Conservation (phyloP, 2,113 vertebrate genomes). For the Pelecanus crispus region DNA sequence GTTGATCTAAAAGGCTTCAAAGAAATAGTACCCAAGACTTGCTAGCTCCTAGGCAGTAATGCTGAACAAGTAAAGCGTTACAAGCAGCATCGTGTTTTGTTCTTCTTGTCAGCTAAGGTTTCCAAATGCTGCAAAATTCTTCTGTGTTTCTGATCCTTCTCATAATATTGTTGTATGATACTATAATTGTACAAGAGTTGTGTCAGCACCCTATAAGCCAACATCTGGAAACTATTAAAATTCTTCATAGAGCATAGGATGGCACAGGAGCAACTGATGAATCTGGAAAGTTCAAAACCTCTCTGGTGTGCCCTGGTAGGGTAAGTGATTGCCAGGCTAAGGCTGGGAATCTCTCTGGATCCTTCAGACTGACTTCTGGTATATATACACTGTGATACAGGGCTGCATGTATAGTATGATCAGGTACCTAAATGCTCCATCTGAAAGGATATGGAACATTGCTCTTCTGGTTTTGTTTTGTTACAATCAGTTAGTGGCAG, state of each 20-base stretch:
- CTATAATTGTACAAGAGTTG: neutral
- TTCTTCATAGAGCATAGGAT: neutral
- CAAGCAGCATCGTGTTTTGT: neutral
- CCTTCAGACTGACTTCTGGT: neutral
- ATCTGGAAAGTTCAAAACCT: neutral
- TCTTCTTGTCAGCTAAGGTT: neutral
- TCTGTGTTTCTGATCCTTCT: neutral
- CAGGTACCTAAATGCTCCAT: neutral
- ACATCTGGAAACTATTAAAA: neutral
- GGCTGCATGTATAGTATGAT: rapidly evolving
- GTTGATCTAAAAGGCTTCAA: neutral
- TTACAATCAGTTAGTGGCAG: neutral
- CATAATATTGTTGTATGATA: neutral
- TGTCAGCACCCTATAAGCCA: neutral
- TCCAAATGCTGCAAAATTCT: neutral
- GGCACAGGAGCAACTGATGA: neutral
- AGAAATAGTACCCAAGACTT: neutral
- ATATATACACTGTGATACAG: neutral
- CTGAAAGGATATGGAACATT: neutral
- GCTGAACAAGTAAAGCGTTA: neutral
- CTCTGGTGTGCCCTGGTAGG: neutral
- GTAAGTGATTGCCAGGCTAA: neutral
- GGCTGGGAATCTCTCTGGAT: neutral
- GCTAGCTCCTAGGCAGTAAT: neutral
- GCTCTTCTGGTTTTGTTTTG: neutral